Base-by-base conservation (phyloP, 2,888 invertebrate genomes). In the Chymomyza procnemis region DNA sequence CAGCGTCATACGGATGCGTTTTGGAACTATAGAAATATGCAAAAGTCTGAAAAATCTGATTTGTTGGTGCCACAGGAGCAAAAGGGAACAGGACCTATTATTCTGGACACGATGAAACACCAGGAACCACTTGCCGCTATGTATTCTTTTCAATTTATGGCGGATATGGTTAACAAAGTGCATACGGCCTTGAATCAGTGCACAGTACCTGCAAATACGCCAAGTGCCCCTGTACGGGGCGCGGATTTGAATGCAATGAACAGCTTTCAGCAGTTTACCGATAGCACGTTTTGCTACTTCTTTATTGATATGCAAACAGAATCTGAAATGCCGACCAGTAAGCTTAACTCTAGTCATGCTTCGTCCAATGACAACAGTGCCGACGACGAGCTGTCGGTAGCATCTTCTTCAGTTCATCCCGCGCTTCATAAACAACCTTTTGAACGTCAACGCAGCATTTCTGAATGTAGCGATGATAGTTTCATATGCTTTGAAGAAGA, bases 401-500 rank as follows among this genome's bases (percentile, higher is more conserved):
- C 8, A 47, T 9, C 46, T 47, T 12, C 19, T 46, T 16, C 59
- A 19, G 4, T 6, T 26, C 56, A 63, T 18, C 47, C 41, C 34
- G 34, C 34, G 34, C 18, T 19, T 46, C 16, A 58, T 52, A 16
- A 34, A 26, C 1, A 3, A 16, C 6, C 8, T 70, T 4, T 34
- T 2, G 67, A 68, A 4, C 81, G 81, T 18, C 81, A 85, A 59
- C 70, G 81, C 19, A 85, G 84, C 30, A 59, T 83, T 57, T 82
- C 82, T 8, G 82, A 82, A 30, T 73, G 82, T 50, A 82, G 82
- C 58, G 82, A 82, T 21, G 86, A 82, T 16, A 82, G 82, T 67
- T 82, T 82, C 3, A 82, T 82, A 48, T 85, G 82, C 63, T 82
- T 82, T n/a, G 78, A 80, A 58, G 82, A 81, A 4, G 74, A 66